Base-by-base conservation (phyloP, 1,140 invertebrate genomes). In the Lordiphosa clarofinis region DNA sequence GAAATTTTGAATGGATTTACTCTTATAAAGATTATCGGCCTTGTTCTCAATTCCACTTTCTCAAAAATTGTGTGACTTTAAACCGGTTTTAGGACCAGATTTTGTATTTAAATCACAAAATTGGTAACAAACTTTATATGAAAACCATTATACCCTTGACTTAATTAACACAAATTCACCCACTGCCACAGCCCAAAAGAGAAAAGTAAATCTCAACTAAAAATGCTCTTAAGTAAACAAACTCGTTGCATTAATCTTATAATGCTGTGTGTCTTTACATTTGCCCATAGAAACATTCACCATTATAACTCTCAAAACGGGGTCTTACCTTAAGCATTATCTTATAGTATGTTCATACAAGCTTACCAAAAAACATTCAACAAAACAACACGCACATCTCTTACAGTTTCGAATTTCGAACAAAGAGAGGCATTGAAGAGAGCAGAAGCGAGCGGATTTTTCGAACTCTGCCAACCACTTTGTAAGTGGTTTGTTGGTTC, bases 141-240 rank as follows among this genome's bases (percentile, higher is more conserved):
- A 39, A 33, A 52, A 36, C 37, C 21, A 21, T 11, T 31, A 62
- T 59, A 33, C 58, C 55, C 28, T 10, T 6, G 0, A 21, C 24
- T 28, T 5, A n/a, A 31, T 5, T 33, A 19, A 6, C 9, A 58
- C 24, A 9, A 35, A 37, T 44, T n/a, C n/a, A 37, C 15, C 15
- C 43, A 38, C 46, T 60, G 54, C 48, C 56, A 68, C 56, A 52
- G 65, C 52, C 48, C 48, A 6, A 38, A 68, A 74, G 64, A 64
- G 59, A 10, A 4, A 19, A 19, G 2, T 19, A 19, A 19, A 19
- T 19, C 19, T 19, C 19, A 19, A 19, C 19, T 3, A 2, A 31
- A 15, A 58, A 47, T 21, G 19, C 59, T 75, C 72, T 74, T 69
- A 69, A 69, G 37, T 61, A 59, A 65, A 69, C 52, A 74, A 69